Percentiles rank a stretch among this genome's conserved stretches.
Conservation (phyloP, 2,113 vertebrate genomes). For the Equus quagga region DNA sequence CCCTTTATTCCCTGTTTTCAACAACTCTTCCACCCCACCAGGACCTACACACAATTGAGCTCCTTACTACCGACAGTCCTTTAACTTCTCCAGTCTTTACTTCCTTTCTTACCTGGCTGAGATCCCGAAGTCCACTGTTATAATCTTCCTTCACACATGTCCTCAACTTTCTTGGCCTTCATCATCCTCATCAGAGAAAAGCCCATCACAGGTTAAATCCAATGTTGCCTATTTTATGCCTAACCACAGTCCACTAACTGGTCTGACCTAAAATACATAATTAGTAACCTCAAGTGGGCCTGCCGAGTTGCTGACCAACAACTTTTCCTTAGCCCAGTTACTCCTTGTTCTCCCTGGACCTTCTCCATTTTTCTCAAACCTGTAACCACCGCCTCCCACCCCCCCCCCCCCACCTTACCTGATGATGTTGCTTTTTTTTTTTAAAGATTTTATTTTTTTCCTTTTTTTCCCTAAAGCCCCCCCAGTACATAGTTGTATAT, state of each 20-base stretch:
- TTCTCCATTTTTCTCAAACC: background rate
- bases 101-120: background rate
- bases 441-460: no score
- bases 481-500: no score
- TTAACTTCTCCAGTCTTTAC: background rate
- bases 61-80: no score
- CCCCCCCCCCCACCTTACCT: background rate
- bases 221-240: background rate
- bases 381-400: background rate
- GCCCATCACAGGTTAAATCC: accelerated
- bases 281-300: background rate
- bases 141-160: background rate
- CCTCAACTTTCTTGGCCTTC: background rate
- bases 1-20: background rate
- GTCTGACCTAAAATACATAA: background rate
- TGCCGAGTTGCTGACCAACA: background rate
- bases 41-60: background rate
- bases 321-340: background rate
- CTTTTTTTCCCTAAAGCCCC: no score
- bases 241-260: accelerated
- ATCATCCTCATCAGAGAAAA: background rate
- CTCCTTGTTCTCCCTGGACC: background rate
- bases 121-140: no score
- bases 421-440: background rate
- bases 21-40: no score